Conservation (phyloP, 2,888 invertebrate species). For the Sepiola atlantica region DNA sequence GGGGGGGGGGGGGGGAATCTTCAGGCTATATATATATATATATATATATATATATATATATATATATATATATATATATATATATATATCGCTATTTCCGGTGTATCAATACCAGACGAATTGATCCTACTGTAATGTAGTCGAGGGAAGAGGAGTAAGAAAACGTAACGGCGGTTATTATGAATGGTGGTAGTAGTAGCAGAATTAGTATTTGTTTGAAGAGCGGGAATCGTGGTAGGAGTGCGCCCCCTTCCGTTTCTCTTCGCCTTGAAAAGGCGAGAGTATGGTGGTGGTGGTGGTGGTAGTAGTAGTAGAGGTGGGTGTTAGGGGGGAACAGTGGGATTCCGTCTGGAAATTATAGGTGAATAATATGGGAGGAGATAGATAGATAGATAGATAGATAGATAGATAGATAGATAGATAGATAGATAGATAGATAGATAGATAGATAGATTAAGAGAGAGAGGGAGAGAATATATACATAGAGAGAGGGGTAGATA, state of each 20-base stretch:
- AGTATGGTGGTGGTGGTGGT: not conserved
- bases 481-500: no score
- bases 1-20: no score
- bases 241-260: no score
- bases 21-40: no score
- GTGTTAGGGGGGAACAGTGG: not conserved
- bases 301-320: not conserved
- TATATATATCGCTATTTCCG: not conserved
- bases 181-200: not conserved
- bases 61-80: no score
- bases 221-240: not conserved
- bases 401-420: not conserved
- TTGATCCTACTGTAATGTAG: not conserved
- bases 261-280: no score
- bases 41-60: no score
- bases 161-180: not conserved
- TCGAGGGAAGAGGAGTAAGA: not conserved
- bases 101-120: not conserved
- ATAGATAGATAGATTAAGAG: not conserved
- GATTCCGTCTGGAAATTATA: not conserved
- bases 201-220: not conserved
- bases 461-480: not conserved
- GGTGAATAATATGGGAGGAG: not conserved
- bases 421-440: not conserved
- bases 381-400: not conserved